Evolutionary conservation across 1,140 invertebrate species (phyloP), one percentile per base, ranked within the genome.

Genomic region (Habropoda laboriosa): DNA sequence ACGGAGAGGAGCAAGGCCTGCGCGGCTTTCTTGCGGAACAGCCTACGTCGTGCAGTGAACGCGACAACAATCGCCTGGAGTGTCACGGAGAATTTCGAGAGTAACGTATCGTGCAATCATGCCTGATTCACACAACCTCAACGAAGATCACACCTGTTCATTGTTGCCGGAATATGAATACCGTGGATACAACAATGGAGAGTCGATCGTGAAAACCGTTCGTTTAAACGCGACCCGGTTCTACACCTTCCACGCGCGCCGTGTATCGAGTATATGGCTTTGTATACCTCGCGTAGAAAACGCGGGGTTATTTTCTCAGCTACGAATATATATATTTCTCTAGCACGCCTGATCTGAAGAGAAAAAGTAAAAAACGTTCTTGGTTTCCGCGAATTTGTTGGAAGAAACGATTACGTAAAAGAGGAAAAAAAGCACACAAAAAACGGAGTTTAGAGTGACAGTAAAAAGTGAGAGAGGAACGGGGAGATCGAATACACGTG

Each of bases 1-100:
- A 89, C 91, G 72, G 90, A 94, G 77, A 90, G 93, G 42, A 90
- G 93, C 88, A 94, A 94, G 90, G 94, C 94, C 82, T 94, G 94
- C 89, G 94, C 94, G 86, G 92, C 90, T 83, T 94, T 94, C 90
- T 91, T 95, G 87, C 92, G 93, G 85, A 90, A 93, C 80, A 93
- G 93, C 83, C 87, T 93, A 21, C 81, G 87, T 21, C 87, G 86
- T 32, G 58, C 84, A 38, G 49, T 80, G 27, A 82, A 85, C 76
- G 79, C 85, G 32, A 76, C 82, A 27, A 86, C 38, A 47, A 60
- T 80, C 67, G 60, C 75, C 64, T 87, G 87, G 82, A 83, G 68
- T 53, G 76, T 55, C 72, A 64, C 73, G 30, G 82, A 85, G 13
- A 45, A 49, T 58, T 75, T 73, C 42, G 74, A 76, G 49, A 79